A percentile compares a stretch with the other conserved stretches of the same genome.
Conservation (phyloP, 2,888 invertebrate genomes). For the Parnassius mnemosyne region DNA sequence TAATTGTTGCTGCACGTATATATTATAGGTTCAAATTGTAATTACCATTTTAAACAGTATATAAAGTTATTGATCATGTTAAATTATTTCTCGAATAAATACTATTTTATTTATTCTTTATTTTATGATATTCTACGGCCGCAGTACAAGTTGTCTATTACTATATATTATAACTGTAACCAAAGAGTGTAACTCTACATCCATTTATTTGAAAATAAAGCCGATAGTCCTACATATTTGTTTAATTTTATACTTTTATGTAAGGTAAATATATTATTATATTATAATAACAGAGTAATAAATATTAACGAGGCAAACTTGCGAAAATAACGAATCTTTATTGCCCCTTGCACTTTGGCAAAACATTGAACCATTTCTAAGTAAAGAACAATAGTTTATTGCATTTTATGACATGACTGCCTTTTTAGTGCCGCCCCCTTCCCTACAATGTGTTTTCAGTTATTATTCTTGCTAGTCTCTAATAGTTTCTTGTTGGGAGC, state of each 20-base stretch:
- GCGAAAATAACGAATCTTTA: not conserved
- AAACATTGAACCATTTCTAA: not conserved
- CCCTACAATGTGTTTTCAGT: too few relatives aligned
- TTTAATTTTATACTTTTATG: slow-evolving; percentile 6
- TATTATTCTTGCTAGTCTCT: too few relatives aligned
- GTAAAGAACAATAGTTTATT: not conserved
- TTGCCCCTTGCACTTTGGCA: not conserved
- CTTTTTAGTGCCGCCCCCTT: not conserved
- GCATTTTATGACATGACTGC: not conserved
- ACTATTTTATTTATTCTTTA: slow-evolving; percentile 11
- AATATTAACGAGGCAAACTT: not conserved
- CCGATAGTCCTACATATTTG: slow-evolving; percentile 4
- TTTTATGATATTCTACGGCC: slow-evolving; percentile 3
- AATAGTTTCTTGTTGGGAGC: too few relatives aligned
- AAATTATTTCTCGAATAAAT: slow-evolving; percentile 25
- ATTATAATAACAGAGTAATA: not conserved
- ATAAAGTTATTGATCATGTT: slow-evolving; percentile 15
- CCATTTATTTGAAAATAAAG: slow-evolving; percentile 13
- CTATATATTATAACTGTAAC: slow-evolving; percentile 6
- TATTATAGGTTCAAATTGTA: slow-evolving; percentile 17
- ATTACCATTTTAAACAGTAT: slow-evolving; percentile 13
- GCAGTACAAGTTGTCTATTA: not conserved
- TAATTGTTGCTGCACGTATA: slow-evolving; percentile 2
- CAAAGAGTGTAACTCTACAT: slow-evolving; percentile 10
- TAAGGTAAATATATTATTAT: not conserved